Base-by-base conservation (phyloP, 2,113 vertebrate species). In the Siniperca knerii region DNA sequence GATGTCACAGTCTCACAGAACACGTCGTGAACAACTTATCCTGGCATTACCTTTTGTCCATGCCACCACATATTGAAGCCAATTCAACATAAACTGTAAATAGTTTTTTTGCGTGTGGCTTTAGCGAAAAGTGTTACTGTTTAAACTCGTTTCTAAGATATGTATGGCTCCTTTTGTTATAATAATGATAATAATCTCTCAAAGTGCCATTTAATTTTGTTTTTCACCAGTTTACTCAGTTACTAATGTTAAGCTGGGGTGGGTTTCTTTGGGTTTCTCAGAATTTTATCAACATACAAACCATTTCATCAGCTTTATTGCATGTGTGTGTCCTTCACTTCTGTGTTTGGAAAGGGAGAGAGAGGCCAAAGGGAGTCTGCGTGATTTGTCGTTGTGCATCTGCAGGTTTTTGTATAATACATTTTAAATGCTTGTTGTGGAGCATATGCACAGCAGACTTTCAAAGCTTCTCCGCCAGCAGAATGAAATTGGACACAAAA, bases 1-100 rank as follows among this genome's bases (percentile, higher is more conserved):
- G 87, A 90, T 85, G 90, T 86, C 80, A 72, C 48, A 68, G 81
- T 54, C 61, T 69, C 42, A 2, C 69, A 81, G 75, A 83, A 79
- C 81, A 86, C 46, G 25, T 48, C 11, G 35, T 40, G 48, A 57
- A 71, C 74, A 85, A 87, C 50, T 13, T 77, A 86, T 76, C 77
- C 86, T 48, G 40, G 77, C 29, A n/a, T 88, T 60, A 88, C 69
- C 88, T 85, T 77, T 44, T 60, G 25, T 75, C 40, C 35, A 33
- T 18, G 50, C 52, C 33, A 18, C 18, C 57, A 40, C 40, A 46
- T 2, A 1, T 46, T 55, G 16, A 58, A 72, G 77, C 73, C 75
- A 78, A 29, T n/a, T 75, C 60, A 37, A 15, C 46, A 64, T 42
- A 33, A 37, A 48, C 1, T 7, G 6, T 18, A 50, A 33, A 54